A percentile compares a stretch with the other conserved stretches of the same genome.
phyloP scores from a whole-genome alignment of 64 coral and sea anemone genomes.

The Montipora foliosa region DNA sequence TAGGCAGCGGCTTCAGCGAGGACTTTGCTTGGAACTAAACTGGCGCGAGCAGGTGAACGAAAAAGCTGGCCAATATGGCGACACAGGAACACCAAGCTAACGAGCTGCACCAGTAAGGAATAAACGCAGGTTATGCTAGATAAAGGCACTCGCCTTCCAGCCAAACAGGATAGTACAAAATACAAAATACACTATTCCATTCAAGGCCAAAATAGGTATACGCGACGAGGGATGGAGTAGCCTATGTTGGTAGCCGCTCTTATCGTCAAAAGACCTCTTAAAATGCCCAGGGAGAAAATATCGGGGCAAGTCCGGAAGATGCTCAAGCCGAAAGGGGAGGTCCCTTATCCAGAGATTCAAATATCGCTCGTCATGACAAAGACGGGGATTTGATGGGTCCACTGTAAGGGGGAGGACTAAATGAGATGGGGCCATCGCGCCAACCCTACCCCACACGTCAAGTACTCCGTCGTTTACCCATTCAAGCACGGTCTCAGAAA shows the following conservation, averaged over 20 bases:
- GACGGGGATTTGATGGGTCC: neutral
- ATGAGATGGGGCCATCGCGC: neutral
- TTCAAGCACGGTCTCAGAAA: no score
- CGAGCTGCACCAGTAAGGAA: neutral
- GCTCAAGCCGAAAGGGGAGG: slow-evolving; percentile 16
- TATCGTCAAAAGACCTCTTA: neutral
- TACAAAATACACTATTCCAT: slow-evolving; percentile 39
- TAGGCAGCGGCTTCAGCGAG: neutral
- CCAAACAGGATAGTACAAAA: slow-evolving; percentile 14
- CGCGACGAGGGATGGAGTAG: neutral
- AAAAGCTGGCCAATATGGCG: no score
- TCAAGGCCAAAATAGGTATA: slow-evolving; percentile 33
- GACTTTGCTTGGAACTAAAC: no score
- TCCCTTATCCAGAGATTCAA: slow-evolving; percentile 27
- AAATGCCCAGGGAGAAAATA: neutral
- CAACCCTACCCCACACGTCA: neutral
- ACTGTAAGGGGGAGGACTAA: neutral
- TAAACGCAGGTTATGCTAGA: neutral
- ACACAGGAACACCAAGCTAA: no score
- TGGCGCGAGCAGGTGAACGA: no score
- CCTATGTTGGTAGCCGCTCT: neutral
- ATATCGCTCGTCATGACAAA: neutral
- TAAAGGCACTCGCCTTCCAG: slow-evolving; percentile 39
- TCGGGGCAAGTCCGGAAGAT: neutral
- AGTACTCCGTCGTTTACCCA: neutral